A percentile compares a stretch with the other conserved stretches of the same genome.
Evolutionary conservation across 2,113 vertebrate species (phyloP).

Genomic region (Lagopus leucura): DNA sequence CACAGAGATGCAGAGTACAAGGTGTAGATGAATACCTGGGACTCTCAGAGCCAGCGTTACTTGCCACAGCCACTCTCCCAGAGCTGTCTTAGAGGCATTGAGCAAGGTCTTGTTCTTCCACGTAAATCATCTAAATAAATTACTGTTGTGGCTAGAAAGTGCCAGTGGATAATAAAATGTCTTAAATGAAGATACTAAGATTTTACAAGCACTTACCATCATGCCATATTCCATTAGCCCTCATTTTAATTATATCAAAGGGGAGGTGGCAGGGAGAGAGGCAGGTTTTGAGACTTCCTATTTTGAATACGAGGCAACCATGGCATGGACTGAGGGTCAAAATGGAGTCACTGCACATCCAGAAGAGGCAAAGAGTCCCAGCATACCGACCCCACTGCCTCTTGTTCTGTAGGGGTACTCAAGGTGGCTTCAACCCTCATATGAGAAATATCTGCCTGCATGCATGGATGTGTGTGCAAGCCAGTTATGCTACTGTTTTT

Average conservation of each 20-base stretch:
- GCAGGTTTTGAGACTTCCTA: not conserved
- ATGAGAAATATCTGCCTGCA: not conserved
- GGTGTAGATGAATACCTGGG: not conserved
- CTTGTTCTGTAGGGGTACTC: not conserved
- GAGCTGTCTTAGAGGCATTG: constrained; percentile 41
- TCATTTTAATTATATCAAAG: not conserved
- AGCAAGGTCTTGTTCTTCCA: constrained; percentile 73
- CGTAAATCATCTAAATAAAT: constrained; percentile 76
- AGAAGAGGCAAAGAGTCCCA: not conserved
- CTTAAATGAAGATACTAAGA: constrained; percentile 60
- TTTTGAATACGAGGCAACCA: not conserved
- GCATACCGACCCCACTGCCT: too few relatives aligned
- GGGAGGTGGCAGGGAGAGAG: not conserved
- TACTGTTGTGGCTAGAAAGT: constrained; percentile 49
- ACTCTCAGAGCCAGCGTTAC: not conserved
- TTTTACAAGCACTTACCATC: constrained; percentile 45
- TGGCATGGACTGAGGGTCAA: not conserved
- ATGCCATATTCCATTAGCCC: constrained; percentile 44
- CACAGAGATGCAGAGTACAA: not conserved
- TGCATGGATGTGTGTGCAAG: not conserved
- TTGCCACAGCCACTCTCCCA: constrained; percentile 52
- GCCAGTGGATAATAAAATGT: constrained; percentile 54
- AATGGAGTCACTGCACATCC: not conserved
- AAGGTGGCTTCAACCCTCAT: not conserved
- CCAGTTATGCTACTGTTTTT: not conserved